Evolutionary conservation across 1,140 invertebrate genomes (phyloP), one percentile per base, ranked within the genome.

Genomic region (Drosophila lacteicornis): DNA sequence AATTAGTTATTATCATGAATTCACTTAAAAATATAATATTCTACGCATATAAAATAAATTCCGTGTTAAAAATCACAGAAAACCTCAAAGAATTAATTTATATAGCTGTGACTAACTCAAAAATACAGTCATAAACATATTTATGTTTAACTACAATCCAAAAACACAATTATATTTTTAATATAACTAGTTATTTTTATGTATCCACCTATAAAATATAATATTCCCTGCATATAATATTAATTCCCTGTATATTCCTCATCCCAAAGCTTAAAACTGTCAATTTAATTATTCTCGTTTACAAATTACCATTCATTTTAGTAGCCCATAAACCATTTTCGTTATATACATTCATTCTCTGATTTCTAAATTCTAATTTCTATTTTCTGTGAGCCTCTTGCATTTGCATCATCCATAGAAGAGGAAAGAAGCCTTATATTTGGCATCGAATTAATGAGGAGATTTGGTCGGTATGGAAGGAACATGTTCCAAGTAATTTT

Each of bases 391-490:
- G 17, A 50, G 17, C 8, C 30, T 30, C 15, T 53, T 65, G 45
- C 11, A 36, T n/a, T 45, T 25, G 12, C 43, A 46, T 45, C 22
- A 60, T 51, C 38, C 30, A 2, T 27, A 43, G 19, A 27, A 4
- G n/a, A n/a, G 38, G 19, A 43, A 43, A 17, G 42, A 59, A 50
- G 36, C 22, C 69, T 58, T 49, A 59, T 71, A 50, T 60, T 51
- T 60, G 46, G 68, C 70, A 73, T 74, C 53, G 46, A 43, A 73
- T 73, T 74, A 73, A 60, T 74, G 56, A 43, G 68, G 22, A 50
- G 56, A 45, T 51, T 50, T 60, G 9, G 33, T 43, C 38, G 6
- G 51, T 9, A 38, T 43, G 36, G 17, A 40, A 40, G 17, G 17
- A 73, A 59, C 67, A 71, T 71, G 67, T 38, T 71, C 55, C 51